phyloP scores from a whole-genome alignment of 2,113 vertebrate genomes.

The Actinemys pallida region DNA sequence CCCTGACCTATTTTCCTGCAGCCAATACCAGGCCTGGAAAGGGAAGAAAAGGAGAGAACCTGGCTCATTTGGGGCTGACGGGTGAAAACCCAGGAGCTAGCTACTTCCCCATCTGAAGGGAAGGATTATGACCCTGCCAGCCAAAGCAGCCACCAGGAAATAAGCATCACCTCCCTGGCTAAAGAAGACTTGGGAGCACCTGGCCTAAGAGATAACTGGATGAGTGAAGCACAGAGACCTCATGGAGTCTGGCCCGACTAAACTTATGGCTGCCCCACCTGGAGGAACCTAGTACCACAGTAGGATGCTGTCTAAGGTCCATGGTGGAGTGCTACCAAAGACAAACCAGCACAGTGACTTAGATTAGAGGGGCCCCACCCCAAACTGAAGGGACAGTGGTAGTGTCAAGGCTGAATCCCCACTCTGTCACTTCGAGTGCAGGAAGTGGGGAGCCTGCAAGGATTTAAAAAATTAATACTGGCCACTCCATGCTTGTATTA shows the following conservation, averaged over 20 bases:
- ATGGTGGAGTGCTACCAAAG: no score
- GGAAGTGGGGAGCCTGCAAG: no score
- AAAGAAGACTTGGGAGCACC: not conserved
- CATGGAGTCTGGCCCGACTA: not conserved
- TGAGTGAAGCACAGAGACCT: not conserved
- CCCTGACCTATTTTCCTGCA: not conserved
- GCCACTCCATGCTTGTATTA: no score
- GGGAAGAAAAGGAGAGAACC: not conserved
- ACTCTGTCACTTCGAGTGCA: no score
- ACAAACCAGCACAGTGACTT: not conserved
- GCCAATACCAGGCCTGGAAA: not conserved
- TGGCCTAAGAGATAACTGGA: not conserved
- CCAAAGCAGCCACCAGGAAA: not conserved
- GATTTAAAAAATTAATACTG: no score
- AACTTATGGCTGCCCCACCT: not conserved
- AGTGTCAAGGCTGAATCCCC: no score
- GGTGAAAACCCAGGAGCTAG: not conserved
- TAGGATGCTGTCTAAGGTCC: not conserved
- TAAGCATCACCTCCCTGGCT: not conserved
- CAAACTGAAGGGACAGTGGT: not conserved
- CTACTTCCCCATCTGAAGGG: not conserved
- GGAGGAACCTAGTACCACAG: not conserved
- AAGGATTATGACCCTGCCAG: not conserved
- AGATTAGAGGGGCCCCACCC: no score
- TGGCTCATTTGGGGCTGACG: not conserved